Evolutionary conservation across 2,113 vertebrate genomes (phyloP).

Genomic region (Barnardius zonarius): DNA sequence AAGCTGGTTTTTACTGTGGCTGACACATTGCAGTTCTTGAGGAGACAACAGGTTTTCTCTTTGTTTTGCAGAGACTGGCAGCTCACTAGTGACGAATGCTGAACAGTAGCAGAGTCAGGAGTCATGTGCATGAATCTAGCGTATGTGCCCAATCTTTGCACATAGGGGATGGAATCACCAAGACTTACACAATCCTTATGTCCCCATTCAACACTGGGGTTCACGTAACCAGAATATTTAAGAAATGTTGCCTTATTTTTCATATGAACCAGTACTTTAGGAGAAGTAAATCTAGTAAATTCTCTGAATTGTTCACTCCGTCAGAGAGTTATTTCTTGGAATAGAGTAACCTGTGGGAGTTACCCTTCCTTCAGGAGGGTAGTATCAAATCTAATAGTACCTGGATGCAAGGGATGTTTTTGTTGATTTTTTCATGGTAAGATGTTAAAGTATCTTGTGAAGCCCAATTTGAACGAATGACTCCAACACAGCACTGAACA

Average conservation of each 20-base stretch:
- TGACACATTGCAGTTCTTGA: background rate
- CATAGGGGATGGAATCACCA: background rate
- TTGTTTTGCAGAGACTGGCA: background rate
- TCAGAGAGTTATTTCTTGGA: background rate
- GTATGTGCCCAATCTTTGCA: background rate
- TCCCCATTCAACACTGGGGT: accelerated
- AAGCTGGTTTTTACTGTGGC: background rate
- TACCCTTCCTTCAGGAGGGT: background rate
- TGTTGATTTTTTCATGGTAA: background rate
- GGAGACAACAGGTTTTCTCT: background rate
- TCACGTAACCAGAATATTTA: background rate
- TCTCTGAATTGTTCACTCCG: background rate
- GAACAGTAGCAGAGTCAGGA: background rate
- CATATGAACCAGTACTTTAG: background rate
- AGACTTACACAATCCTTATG: background rate
- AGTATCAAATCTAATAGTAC: background rate
- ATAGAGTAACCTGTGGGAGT: background rate
- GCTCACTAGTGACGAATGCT: background rate
- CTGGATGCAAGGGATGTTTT: background rate
- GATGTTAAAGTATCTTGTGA: background rate
- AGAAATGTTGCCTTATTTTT: background rate
- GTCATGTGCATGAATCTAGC: background rate
- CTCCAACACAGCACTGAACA: background rate
- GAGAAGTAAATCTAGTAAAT: background rate
- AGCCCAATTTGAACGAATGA: background rate